A percentile compares a stretch with the other conserved stretches of the same genome.
Evolutionary conservation across 2,888 invertebrate genomes (phyloP).

Genomic region (Chloroclysta siterata): DNA sequence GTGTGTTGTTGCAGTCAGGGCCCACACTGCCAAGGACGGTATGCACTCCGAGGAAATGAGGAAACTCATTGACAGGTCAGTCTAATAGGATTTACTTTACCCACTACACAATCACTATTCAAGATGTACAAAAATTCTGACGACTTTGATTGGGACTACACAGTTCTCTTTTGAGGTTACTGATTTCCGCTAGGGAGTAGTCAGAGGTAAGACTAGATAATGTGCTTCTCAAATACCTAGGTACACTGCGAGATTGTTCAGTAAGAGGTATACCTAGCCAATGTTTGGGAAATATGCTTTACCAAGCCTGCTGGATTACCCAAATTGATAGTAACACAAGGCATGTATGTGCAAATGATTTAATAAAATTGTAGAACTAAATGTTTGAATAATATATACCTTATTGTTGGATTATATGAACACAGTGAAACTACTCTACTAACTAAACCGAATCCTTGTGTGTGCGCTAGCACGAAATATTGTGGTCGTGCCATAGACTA

Average conservation of each 20-base stretch:
- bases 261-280: neutral
- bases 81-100: constrained; percentile 65
- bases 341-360: no score
- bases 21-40: constrained; percentile 93
- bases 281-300: neutral
- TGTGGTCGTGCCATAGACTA: constrained; percentile 49
- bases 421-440: constrained; percentile 5
- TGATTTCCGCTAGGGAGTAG: neutral
- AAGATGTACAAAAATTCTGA: neutral
- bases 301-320: neutral
- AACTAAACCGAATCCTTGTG: constrained; percentile 65
- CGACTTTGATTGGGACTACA: no score
- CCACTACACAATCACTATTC: constrained; percentile 22
- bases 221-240: no score
- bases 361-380: neutral
- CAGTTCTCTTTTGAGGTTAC: no score
- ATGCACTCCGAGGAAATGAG: constrained; percentile 98
- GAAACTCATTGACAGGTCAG: constrained; percentile 98
- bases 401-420: neutral
- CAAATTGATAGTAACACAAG: neutral
- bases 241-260: neutral
- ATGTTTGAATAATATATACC: constrained; percentile 5
- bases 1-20: constrained; percentile 87
- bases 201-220: constrained; percentile 1
- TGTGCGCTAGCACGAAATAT: constrained; percentile 65